Evolutionary conservation across 2,797 vertebrate genomes (phyloP).

Genomic region (Thunnus albacares): DNA sequence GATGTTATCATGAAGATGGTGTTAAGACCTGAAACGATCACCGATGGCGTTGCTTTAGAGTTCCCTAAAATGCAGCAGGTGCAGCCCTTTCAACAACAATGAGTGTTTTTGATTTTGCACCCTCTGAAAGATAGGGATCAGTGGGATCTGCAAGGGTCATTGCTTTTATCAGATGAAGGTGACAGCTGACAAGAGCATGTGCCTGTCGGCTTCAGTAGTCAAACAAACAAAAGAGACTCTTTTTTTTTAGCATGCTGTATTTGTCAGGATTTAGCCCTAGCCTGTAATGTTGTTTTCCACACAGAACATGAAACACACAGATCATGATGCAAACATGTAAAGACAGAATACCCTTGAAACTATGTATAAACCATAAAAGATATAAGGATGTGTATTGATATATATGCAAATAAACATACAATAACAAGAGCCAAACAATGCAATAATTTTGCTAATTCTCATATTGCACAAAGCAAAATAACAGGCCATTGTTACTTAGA

Average conservation of each 20-base stretch:
- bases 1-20: conserved; percentile 65
- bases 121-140: conserved; percentile 71
- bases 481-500: background rate
- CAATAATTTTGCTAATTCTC: background rate
- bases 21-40: conserved; percentile 68
- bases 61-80: conserved; percentile 62
- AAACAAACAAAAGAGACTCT: conserved; percentile 66
- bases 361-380: background rate
- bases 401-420: background rate
- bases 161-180: conserved; percentile 81
- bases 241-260: conserved; percentile 42
- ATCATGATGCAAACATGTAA: background rate
- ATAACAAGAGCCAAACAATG: background rate
- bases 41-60: conserved; percentile 29
- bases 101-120: conserved; percentile 65
- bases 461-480: background rate
- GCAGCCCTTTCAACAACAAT: conserved; percentile 62
- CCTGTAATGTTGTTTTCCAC: conserved; percentile 31
- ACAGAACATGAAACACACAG: background rate
- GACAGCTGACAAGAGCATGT: conserved; percentile 75
- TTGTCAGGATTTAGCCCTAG: conserved; percentile 53
- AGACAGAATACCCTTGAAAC: background rate
- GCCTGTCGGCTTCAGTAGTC: conserved; percentile 61
- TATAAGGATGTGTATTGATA: too few relatives aligned
- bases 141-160: conserved; percentile 76